A percentile compares a stretch with the other conserved stretches of the same genome.
phyloP scores from a whole-genome alignment of 2,888 invertebrate genomes.

The Volucella bombylans region DNA sequence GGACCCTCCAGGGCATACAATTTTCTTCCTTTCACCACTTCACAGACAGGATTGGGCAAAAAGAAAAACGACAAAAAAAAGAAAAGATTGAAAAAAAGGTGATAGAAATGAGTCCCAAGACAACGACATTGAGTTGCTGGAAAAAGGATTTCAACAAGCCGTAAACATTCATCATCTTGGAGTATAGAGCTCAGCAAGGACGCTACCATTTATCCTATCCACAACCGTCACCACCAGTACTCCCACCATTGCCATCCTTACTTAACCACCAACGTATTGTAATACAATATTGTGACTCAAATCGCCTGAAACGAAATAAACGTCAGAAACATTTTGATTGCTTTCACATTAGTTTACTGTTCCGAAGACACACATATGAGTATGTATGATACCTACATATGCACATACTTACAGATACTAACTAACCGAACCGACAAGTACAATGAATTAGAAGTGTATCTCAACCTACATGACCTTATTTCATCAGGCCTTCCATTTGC shows the following conservation, averaged over 20 bases:
- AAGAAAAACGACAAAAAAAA: slow-evolving; percentile 1
- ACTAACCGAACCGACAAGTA: slow-evolving; percentile 52
- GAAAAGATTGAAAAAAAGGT: slow-evolving; percentile 1
- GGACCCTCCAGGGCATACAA: slow-evolving; percentile 70
- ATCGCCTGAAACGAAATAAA: slow-evolving; percentile 75
- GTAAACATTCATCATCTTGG: slow-evolving; percentile 70
- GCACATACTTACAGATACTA: slow-evolving; percentile 4
- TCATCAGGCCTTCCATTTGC: slow-evolving; percentile 27
- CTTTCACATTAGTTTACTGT: slow-evolving; percentile 68
- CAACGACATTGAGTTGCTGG: slow-evolving; percentile 43
- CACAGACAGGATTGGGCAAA: neutral
- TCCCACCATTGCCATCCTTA: no score
- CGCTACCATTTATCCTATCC: slow-evolving; percentile 13
- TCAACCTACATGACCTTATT: slow-evolving; percentile 66
- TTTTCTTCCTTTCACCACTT: slow-evolving; percentile 69
- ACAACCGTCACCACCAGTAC: slow-evolving; percentile 30
- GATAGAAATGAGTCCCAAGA: slow-evolving; percentile 62
- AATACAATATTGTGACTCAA: slow-evolving; percentile 70
- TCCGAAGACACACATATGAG: slow-evolving; percentile 1
- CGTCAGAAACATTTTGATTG: slow-evolving; percentile 75
- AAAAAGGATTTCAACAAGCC: slow-evolving; percentile 71
- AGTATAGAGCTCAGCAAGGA: slow-evolving; percentile 44
- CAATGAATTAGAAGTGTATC: slow-evolving; percentile 66
- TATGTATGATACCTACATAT: neutral
- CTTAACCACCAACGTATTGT: slow-evolving; percentile 40